A percentile compares a stretch with the other conserved stretches of the same genome.
Evolutionary conservation across 2,113 vertebrate genomes (phyloP).

Genomic region (Nipponia nippon): DNA sequence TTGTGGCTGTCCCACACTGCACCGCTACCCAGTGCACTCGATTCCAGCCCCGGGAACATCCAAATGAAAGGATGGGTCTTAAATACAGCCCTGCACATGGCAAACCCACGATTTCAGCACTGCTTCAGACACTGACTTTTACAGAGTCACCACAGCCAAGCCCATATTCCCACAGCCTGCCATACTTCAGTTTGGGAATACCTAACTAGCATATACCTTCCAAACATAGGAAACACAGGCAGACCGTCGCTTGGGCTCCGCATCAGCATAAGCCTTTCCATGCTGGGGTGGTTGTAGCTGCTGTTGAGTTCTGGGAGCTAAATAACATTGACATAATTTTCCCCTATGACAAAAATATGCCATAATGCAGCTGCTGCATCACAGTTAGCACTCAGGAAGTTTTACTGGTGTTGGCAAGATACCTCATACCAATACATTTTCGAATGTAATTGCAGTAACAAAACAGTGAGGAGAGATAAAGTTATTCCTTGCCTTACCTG

Average conservation of each 20-base stretch:
- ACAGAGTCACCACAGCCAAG: background rate
- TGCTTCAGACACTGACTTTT: background rate
- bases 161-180: background rate
- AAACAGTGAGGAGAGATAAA: background rate
- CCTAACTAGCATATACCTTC: background rate
- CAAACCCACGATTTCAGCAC: background rate
- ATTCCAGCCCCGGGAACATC: background rate
- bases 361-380: background rate
- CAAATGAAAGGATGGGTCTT: background rate
- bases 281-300: background rate
- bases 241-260: background rate
- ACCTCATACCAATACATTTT: background rate
- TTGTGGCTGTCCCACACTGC: background rate
- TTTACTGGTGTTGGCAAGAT: background rate
- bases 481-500: background rate
- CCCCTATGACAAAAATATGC: background rate
- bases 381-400: background rate
- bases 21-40: accelerated
- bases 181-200: background rate
- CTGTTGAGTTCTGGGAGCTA: background rate
- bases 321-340: background rate
- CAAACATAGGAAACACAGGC: background rate
- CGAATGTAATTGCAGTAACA: background rate
- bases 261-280: background rate
- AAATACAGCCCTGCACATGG: background rate